Conservation (phyloP, 2,888 invertebrate species). For the Amorpha juglandis region DNA sequence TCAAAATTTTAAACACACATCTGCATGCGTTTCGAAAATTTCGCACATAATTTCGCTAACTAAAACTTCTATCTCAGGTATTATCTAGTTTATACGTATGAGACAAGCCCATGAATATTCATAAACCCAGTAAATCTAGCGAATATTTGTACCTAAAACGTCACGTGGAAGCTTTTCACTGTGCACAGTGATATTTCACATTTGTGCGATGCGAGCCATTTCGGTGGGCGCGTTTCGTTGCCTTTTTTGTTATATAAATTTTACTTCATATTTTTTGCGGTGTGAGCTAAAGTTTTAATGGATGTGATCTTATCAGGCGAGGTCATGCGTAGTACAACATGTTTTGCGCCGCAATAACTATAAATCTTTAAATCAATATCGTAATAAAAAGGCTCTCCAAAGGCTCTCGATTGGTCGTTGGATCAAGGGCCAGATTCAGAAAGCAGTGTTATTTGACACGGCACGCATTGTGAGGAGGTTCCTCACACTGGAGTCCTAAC, state of each 20-base stretch:
- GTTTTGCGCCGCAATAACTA: neutral
- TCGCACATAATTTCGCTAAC: slow-evolving; percentile 31
- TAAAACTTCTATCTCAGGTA: slow-evolving; percentile 11
- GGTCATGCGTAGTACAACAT: neutral
- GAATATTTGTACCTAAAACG: slow-evolving; percentile 42
- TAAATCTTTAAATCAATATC: slow-evolving; percentile 26
- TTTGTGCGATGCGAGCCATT: slow-evolving; percentile 47
- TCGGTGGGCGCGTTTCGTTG: slow-evolving; percentile 46
- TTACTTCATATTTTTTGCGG: slow-evolving; percentile 33
- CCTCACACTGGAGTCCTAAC: no score
- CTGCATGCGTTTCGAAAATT: slow-evolving; percentile 27
- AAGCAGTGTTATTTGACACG: no score
- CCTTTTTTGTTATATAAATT: slow-evolving; percentile 46
- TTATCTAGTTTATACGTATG: slow-evolving; percentile 46
- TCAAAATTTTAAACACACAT: no score
- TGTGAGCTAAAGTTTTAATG: slow-evolving; percentile 11
- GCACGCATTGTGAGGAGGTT: no score
- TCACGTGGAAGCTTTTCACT: slow-evolving; percentile 47
- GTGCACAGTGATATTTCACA: slow-evolving; percentile 52
- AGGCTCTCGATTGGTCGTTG: no score
- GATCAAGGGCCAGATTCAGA: no score
- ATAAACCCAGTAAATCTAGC: slow-evolving; percentile 43
- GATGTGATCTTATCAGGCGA: slow-evolving; percentile 30
- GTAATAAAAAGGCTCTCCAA: slow-evolving; percentile 13
- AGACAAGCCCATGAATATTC: slow-evolving; percentile 48